Evolutionary conservation across 2,113 vertebrate species (phyloP).

Genomic region (Ginglymostoma cirratum): DNA sequence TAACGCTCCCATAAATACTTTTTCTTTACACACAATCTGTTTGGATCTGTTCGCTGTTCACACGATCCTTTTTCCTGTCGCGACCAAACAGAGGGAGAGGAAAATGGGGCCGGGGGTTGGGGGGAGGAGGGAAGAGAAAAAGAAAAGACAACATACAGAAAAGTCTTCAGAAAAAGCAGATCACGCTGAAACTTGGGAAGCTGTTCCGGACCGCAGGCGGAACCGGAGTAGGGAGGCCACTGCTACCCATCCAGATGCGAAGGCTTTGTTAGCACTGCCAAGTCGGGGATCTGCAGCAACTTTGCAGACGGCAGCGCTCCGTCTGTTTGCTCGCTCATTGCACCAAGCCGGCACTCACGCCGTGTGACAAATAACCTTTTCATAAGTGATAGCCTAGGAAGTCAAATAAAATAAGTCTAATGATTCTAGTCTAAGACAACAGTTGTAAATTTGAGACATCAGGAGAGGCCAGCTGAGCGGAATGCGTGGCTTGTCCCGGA

Average conservation of each 20-base stretch:
- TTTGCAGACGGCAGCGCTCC: background rate
- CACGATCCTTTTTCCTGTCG: background rate
- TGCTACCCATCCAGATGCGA: background rate
- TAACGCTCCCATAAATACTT: background rate
- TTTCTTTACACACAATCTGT: background rate
- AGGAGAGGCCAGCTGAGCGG: too few relatives aligned
- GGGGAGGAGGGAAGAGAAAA: too few relatives aligned
- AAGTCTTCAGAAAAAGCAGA: background rate
- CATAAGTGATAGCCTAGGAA: too few relatives aligned
- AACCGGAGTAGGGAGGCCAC: background rate
- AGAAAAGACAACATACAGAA: background rate
- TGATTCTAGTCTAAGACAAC: too few relatives aligned
- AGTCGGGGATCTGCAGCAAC: background rate
- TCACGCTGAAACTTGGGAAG: slow-evolving; percentile 23
- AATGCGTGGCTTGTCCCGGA: too few relatives aligned
- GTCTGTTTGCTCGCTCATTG: background rate
- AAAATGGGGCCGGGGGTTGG: background rate
- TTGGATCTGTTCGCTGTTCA: background rate
- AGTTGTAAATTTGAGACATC: too few relatives aligned
- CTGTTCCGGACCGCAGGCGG: background rate
- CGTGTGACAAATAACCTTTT: background rate
- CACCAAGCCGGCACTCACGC: background rate
- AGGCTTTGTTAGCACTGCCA: background rate
- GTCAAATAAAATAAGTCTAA: too few relatives aligned
- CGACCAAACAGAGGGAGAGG: background rate